Base-by-base conservation (phyloP, 2,113 vertebrate genomes). In the Miniopterus natalensis region DNA sequence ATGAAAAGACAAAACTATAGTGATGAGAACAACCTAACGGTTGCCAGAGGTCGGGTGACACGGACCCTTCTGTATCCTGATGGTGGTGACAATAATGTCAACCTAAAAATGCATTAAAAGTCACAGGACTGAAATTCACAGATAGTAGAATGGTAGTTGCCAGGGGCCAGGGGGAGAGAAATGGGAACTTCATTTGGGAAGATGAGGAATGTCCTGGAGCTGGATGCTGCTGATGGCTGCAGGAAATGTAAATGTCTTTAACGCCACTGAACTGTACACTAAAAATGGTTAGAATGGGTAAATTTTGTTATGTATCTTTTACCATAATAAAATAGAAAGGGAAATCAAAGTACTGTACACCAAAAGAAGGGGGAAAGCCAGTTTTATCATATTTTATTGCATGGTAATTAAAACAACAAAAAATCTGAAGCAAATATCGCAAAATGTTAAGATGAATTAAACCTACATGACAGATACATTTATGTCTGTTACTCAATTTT, bases 401-500 rank as follows among this genome's bases (percentile, higher is more conserved):
- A 65, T 8, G 1, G 45, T 53, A 70, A 53, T 42, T 42, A 80
- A 93, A 90, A 79, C 12, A 36, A 65, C 87, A 95, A 65, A 80
- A 89, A 74, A 42, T n/a, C n/a, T 49, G 29, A 90, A 88, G 51
- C 77, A 84, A 91, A 88, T 73, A 71, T 25, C 66, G 23, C 36
- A 78, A 93, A 90, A 59, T 61, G 31, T 73, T 59, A 45, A 53
- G 20, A 55, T 57, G 29, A n/a, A 23, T 59, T 40, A 78, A 95
- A 88, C 73, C 36, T 27, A 61, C 21, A 27, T 31, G 59, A 90
- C 17, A 55, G 17, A 49, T 79, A 49, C 0, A 40, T 31, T 55
- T 29, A n/a, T 9, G 20, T 51, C 47, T 77, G 3, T 51, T 83
- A 29, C 45, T 89, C 18, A 83, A 61, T 90, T 92, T 81, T 75